Base-by-base conservation (phyloP, 1,140 invertebrate species). In the Lepidostoma basale region DNA sequence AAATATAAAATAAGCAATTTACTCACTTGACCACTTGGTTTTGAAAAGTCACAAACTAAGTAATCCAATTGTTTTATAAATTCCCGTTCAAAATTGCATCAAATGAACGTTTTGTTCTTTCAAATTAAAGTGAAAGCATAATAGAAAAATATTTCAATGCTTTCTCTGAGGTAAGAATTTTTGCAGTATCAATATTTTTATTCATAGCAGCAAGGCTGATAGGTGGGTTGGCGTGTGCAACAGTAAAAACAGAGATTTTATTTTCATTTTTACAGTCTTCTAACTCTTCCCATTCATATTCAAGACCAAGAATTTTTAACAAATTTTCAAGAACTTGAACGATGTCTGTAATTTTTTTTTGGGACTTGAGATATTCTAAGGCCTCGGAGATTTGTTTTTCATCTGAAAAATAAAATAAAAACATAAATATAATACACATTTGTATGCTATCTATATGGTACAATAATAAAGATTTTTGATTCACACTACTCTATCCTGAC, bases 61-160 rank as follows among this genome's bases (percentile, higher is more conserved):
- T n/a, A n/a, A n/a, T n/a, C n/a, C n/a, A n/a, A n/a, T n/a, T n/a
- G n/a, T n/a, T n/a, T n/a, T n/a, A n/a, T n/a, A n/a, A n/a, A n/a
- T n/a, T n/a, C n/a, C n/a, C n/a, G n/a, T n/a, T n/a, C n/a, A n/a
- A n/a, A n/a, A n/a, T n/a, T n/a, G n/a, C n/a, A n/a, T n/a, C n/a
- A n/a, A n/a, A n/a, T n/a, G n/a, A n/a, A n/a, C n/a, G n/a, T n/a
- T n/a, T n/a, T n/a, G n/a, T n/a, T n/a, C n/a, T n/a, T n/a, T n/a
- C 6, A 42, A 62, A 18, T 62, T 20, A 62, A 16, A 62, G 45
- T 20, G 20, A 30, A 16, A 62, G 42, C 42, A 62, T 47, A 16
- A 62, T 1, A n/a, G 33, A 8, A 3, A 62, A 30, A 49, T 62
- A 62, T 10, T 62, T 14, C 33, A 62, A 62, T n/a, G 60, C 44